Conservation (phyloP, 1,140 invertebrate species). For the Tetraneura akinire region DNA sequence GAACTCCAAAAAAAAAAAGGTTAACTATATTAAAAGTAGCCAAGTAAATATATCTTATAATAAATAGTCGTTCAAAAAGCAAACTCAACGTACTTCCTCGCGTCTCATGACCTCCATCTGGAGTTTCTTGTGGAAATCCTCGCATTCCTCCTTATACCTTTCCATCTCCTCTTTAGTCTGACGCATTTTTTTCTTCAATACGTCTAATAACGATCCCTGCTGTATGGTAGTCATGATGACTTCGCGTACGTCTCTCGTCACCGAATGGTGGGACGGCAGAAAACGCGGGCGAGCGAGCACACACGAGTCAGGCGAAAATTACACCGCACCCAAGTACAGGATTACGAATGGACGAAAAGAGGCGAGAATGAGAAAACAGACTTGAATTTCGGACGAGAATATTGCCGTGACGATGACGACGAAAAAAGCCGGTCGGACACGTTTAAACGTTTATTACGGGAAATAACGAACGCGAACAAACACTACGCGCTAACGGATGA, state of each 20-base stretch:
- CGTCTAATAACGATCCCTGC: slow-evolving; percentile 86
- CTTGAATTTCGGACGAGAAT: neutral
- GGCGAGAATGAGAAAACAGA: neutral
- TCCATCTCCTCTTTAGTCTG: slow-evolving; percentile 98
- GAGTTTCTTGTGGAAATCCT: slow-evolving; percentile 86
- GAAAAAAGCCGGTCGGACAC: slow-evolving; percentile 2
- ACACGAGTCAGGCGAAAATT: neutral
- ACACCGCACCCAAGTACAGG: neutral
- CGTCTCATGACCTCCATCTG: slow-evolving; percentile 87
- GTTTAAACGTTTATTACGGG: neutral
- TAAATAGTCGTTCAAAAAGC: too few species aligned
- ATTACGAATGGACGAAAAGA: neutral
- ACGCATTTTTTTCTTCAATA: slow-evolving; percentile 99
- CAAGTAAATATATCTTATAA: too few species aligned
- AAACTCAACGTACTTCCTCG: slow-evolving; percentile 82
- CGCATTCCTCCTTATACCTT: slow-evolving; percentile 93
- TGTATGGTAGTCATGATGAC: slow-evolving; percentile 84
- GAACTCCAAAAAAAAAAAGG: too few species aligned
- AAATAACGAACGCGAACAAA: neutral
- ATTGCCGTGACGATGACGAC: neutral
- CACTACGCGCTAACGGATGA: neutral
- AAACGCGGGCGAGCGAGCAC: neutral
- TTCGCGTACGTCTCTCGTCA: slow-evolving; percentile 18
- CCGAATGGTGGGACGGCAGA: neutral
- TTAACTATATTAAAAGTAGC: too few species aligned